phyloP scores from a whole-genome alignment of 2,888 invertebrate species.

The Cyrtodaria siliqua region DNA sequence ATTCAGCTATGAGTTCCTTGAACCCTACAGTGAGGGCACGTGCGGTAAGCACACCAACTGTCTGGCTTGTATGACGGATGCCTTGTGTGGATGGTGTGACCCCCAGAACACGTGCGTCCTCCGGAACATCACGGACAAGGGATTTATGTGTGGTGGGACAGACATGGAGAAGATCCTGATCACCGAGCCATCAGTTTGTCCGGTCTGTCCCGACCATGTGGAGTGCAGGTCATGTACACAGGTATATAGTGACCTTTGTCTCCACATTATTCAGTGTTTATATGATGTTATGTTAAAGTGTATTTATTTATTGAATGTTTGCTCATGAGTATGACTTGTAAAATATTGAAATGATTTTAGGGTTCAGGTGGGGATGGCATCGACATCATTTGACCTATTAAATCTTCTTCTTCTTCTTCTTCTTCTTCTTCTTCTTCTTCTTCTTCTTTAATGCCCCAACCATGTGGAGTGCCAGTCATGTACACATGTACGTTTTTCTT shows the following conservation, averaged over 20 bases:
- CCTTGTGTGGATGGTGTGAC: slow-evolving; percentile 96
- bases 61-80: slow-evolving; percentile 94
- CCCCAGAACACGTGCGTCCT: slow-evolving; percentile 90
- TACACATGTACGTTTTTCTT: too few relatives aligned
- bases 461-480: too few relatives aligned
- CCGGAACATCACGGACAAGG: slow-evolving; percentile 63
- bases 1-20: slow-evolving; percentile 87
- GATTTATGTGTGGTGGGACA: slow-evolving; percentile 38
- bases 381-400: too few relatives aligned
- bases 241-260: slow-evolving; percentile 83
- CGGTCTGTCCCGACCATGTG: slow-evolving; percentile 95
- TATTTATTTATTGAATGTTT: too few relatives aligned
- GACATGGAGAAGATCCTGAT: slow-evolving; percentile 89
- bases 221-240: slow-evolving; percentile 94
- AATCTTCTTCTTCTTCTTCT: too few relatives aligned
- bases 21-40: slow-evolving; percentile 91
- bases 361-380: too few relatives aligned
- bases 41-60: slow-evolving; percentile 94
- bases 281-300: too few relatives aligned
- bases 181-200: slow-evolving; percentile 93
- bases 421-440: too few relatives aligned
- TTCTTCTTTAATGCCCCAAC: too few relatives aligned
- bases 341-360: too few relatives aligned
- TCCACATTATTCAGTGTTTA: too few relatives aligned
- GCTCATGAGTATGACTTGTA: too few relatives aligned